Percentiles rank a stretch among this genome's conserved stretches.
Evolutionary conservation across 2,888 invertebrate species (phyloP).

Genomic region (Lissonota sp.): DNA sequence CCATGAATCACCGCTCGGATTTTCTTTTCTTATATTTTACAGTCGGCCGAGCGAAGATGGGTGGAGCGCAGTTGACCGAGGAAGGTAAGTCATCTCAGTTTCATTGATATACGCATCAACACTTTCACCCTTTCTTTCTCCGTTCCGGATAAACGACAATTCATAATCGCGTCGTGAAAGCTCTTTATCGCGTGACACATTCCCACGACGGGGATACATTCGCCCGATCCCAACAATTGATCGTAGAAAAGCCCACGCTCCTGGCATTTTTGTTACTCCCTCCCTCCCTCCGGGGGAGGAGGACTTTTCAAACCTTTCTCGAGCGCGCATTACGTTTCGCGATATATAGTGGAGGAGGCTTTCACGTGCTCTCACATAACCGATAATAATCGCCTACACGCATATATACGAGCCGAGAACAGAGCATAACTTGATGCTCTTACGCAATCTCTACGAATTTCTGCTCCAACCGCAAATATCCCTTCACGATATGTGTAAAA

Average conservation of each 20-base stretch:
- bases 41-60: constrained; percentile 81
- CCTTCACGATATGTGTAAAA: neutral
- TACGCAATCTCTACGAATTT: no score
- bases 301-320: neutral
- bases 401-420: no score
- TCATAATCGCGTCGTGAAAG: constrained; percentile 43
- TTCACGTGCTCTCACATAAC: neutral
- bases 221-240: constrained; percentile 17
- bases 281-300: neutral
- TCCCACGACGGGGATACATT: constrained; percentile 25
- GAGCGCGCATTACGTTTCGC: neutral
- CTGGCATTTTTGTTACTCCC: constrained; percentile 8
- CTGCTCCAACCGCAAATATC: no score
- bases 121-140: constrained; percentile 36
- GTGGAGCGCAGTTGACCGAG: constrained; percentile 83
- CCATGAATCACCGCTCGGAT: constrained; percentile 21
- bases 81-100: constrained; percentile 81
- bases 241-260: constrained; percentile 39
- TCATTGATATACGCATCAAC: neutral
- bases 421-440: no score
- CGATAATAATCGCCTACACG: no score
- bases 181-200: constrained; percentile 45
- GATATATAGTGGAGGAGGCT: neutral
- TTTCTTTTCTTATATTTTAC: constrained; percentile 67
- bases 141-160: constrained; percentile 35